Conservation (phyloP, 2,888 invertebrate species). For the Philhelius pedissequus region DNA sequence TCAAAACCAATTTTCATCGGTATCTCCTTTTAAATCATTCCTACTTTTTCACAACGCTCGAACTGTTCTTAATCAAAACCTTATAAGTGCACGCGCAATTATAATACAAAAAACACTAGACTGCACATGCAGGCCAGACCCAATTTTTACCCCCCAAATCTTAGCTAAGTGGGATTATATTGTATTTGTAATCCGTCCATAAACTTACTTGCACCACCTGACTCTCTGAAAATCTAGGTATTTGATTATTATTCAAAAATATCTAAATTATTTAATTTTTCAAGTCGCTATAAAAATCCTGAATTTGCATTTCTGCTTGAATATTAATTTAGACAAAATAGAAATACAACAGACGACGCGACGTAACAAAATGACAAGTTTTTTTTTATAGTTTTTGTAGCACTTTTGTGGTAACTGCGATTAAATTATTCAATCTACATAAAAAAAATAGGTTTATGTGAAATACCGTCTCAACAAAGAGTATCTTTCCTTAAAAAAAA, state of each 20-base stretch:
- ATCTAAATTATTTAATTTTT: conserved; percentile 3
- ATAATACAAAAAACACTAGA: too few species aligned
- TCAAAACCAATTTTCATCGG: too few species aligned
- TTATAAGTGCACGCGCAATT: too few species aligned
- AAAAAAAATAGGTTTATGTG: background rate
- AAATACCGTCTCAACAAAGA: conserved; percentile 15
- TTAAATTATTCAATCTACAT: conserved; percentile 24
- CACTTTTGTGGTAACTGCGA: conserved; percentile 23
- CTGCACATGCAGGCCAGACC: too few species aligned
- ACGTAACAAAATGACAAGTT: background rate
- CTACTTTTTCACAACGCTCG: too few species aligned
- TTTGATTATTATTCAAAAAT: background rate
- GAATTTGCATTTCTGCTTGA: background rate
- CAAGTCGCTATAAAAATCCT: background rate
- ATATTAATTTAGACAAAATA: background rate
- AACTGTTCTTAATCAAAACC: too few species aligned
- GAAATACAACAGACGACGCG: background rate
- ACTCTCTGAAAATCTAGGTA: too few species aligned
- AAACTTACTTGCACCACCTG: too few species aligned
- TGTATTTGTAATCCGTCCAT: too few species aligned
- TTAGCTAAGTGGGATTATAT: too few species aligned
- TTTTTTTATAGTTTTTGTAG: background rate
- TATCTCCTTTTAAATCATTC: too few species aligned
- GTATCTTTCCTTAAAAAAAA: background rate
- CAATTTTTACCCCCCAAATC: too few species aligned